phyloP scores from a whole-genome alignment of 2,888 invertebrate genomes.

The Branchellion lobata region DNA sequence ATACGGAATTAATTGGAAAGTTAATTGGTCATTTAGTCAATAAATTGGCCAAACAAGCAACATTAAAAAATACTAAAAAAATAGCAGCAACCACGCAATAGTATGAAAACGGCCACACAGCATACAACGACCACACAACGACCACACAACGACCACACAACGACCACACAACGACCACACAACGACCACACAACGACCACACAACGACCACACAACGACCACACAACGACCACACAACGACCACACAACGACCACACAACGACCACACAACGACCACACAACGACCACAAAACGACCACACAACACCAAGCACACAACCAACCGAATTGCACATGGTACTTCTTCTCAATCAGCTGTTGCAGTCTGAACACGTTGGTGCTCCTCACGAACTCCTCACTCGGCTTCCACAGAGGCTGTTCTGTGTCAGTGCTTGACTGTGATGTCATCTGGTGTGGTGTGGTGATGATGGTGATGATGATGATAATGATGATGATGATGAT shows the following conservation, averaged over 20 bases:
- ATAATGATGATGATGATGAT: slow-evolving; percentile 35
- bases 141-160: no score
- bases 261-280: no score
- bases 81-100: neutral
- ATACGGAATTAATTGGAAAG: neutral
- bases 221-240: no score
- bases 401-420: slow-evolving; percentile 55
- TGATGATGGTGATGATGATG: slow-evolving; percentile 28
- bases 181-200: no score
- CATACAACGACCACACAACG: no score
- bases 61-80: neutral
- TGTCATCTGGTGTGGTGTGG: slow-evolving; percentile 14
- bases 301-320: no score
- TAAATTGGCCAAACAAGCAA: neutral
- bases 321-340: slow-evolving; percentile 57
- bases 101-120: no score
- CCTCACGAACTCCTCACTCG: slow-evolving; percentile 50
- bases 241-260: no score
- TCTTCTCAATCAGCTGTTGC: slow-evolving; percentile 55
- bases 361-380: slow-evolving; percentile 58
- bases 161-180: no score
- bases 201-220: no score
- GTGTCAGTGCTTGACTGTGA: slow-evolving; percentile 40
- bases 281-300: no score
- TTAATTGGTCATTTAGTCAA: neutral